These are phyloP conservation scores for Erebia palarica DNA, from an alignment of 2,888 invertebrate species.

Conservation along the genomic window DNA sequence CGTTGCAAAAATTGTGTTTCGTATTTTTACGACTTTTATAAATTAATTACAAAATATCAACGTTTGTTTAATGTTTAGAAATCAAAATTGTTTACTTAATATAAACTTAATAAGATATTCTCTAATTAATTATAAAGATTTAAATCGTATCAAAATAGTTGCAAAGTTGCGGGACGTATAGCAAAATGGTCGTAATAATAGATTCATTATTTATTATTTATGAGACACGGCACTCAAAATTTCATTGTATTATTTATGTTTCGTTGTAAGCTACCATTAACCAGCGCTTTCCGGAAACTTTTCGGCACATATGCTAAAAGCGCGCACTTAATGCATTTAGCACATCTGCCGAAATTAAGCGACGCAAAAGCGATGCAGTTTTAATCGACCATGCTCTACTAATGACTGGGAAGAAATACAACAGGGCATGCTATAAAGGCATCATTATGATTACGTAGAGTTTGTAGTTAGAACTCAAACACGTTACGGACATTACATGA, in stretches of 20 bases:
- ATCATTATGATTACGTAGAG: not conserved
- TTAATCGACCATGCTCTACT: conserved; percentile 16
- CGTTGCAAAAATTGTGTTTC: no score
- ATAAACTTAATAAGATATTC: no score
- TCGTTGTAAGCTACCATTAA: not conserved
- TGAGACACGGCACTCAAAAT: not conserved
- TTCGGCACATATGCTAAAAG: not conserved
- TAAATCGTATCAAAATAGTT: no score
- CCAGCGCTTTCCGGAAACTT: not conserved
- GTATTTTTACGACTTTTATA: no score
- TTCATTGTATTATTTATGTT: not conserved
- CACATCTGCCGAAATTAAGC: conserved; percentile 20
- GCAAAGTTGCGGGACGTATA: no score
- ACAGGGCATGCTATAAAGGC: not conserved
- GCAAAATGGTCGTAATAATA: no score
- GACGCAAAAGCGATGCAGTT: conserved; percentile 16
- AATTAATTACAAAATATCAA: no score
- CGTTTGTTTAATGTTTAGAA: no score
- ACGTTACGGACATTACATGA: no score
- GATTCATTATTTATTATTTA: not conserved
- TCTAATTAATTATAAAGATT: no score
- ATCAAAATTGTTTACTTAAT: no score
- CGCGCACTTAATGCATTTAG: conserved; percentile 1
- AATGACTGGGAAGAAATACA: conserved; percentile 7
- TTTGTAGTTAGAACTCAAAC: not conserved